A percentile compares a stretch with the other conserved stretches of the same genome.
These are phyloP conservation scores for Itoplectis maculator DNA, from an alignment of 2,888 invertebrate species.

Conservation along the genomic window DNA sequence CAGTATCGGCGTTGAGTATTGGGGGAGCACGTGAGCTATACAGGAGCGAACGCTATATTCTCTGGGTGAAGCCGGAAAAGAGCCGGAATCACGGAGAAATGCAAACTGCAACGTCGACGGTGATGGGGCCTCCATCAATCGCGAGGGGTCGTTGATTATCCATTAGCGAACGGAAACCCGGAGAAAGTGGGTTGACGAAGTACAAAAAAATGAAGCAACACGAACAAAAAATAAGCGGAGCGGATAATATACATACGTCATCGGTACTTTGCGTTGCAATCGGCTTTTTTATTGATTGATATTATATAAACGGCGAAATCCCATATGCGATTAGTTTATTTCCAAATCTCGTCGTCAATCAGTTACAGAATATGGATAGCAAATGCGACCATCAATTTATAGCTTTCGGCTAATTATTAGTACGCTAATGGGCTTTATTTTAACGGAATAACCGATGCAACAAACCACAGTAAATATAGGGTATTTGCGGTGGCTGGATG, in stretches of 20 bases:
- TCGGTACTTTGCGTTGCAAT: background rate
- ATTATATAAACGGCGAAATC: too few relatives aligned
- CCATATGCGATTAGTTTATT: too few relatives aligned
- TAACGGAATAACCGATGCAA: too few relatives aligned
- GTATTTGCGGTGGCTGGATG: too few relatives aligned
- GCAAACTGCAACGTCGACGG: background rate
- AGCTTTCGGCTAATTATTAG: too few relatives aligned
- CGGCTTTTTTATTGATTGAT: background rate
- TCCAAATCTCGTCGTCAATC: too few relatives aligned
- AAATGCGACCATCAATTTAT: too few relatives aligned
- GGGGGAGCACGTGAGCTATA: background rate
- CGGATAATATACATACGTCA: background rate
- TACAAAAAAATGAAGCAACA: background rate
- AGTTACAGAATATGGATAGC: too few relatives aligned
- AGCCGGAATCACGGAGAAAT: slow-evolving; percentile 15
- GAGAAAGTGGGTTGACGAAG: background rate
- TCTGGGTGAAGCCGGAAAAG: slow-evolving; percentile 16
- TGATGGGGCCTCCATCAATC: slow-evolving; percentile 9
- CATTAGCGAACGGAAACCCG: slow-evolving; percentile 9
- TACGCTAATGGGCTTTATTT: too few relatives aligned
- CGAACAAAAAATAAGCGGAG: background rate
- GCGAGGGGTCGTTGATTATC: slow-evolving; percentile 20
- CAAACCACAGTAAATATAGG: too few relatives aligned
- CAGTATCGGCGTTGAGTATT: slow-evolving; percentile 3
- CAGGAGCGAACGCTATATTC: background rate